A percentile compares a stretch with the other conserved stretches of the same genome.
These are phyloP conservation scores for Heliconius eleuchia DNA, from an alignment of 1,140 invertebrate genomes.

Conservation along the genomic window DNA sequence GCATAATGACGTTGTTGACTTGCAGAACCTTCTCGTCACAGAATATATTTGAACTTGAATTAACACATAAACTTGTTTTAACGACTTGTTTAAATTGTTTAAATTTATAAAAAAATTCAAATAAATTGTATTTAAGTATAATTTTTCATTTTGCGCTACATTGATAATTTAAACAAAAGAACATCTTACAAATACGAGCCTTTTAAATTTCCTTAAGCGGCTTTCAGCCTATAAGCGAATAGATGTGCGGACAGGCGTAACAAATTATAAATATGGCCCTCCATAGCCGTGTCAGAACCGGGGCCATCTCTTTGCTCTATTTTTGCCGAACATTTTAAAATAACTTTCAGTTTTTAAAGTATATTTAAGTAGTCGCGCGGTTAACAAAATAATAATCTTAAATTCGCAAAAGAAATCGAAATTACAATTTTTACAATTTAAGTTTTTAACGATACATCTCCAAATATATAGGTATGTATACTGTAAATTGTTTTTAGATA, in stretches of 20 bases:
- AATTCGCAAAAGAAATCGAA: not conserved
- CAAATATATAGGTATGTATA: too few relatives aligned
- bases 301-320: constrained; percentile 17
- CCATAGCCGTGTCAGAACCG: constrained; percentile 16
- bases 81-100: too few relatives aligned
- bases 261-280: constrained; percentile 31
- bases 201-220: constrained; percentile 27
- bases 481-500: too few relatives aligned
- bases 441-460: too few relatives aligned
- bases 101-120: too few relatives aligned
- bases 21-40: constrained; percentile 22
- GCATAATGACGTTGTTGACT: constrained; percentile 60
- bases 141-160: not conserved
- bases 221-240: constrained; percentile 25
- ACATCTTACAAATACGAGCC: not conserved
- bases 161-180: constrained; percentile 1
- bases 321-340: constrained; percentile 15
- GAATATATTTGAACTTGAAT: not conserved
- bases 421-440: not conserved
- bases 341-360: constrained; percentile 3
- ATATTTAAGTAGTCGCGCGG: not conserved
- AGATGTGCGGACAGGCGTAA: constrained; percentile 27
- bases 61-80: not conserved
- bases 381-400: not conserved
- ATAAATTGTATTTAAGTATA: not conserved